Base-by-base conservation (phyloP, 2,113 vertebrate species). In the Eretmochelys imbricata region DNA sequence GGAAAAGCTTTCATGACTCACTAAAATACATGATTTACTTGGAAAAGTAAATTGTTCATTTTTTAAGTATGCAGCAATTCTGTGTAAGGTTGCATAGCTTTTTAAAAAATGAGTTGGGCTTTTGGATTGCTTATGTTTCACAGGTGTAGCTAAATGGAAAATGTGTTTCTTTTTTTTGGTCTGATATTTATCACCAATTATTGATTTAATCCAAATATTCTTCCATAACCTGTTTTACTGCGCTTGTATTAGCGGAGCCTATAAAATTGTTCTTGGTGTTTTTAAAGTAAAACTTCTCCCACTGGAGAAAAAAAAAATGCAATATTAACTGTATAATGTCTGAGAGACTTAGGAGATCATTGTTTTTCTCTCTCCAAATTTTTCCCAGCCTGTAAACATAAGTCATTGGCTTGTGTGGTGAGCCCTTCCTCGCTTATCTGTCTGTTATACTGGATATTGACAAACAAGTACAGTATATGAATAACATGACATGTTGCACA, bases 21-120 rank as follows among this genome's bases (percentile, higher is more conserved):
- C 76, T 94, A 80, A 95, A 95, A 53, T 80, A 87, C 31, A 86
- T 49, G n/a, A 31, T 62, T 94, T 86, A 92, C 59, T 94, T 93
- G 49, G 50, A 93, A 84, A 88, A 87, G 17, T 72, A 57, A 87
- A 2, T 1, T 82, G 12, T 27, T 38, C 59, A 27, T 54, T 91
- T 92, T 94, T 50, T 75, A 38, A 76, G 51, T 76, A 24, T n/a
- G 10, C 55, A 62, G 17, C 69, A 19, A 38, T 53, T 46, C 55
- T 87, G 35, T 62, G 79, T 59, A 65, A 10, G 84, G 78, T 42
- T 62, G 3, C 69, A 2, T 48, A 62, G 46, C 19, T 82, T 20
- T 51, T 72, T 65, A 82, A 90, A 76, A 35, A 10, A 27, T 85
- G 80, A 81, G 50, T 50, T 75, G 25, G 31, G 8, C 51, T 81